Percentiles rank a stretch among this genome's conserved stretches.
Evolutionary conservation across 2,888 invertebrate genomes (phyloP).

Genomic region (Spialia ferax): DNA sequence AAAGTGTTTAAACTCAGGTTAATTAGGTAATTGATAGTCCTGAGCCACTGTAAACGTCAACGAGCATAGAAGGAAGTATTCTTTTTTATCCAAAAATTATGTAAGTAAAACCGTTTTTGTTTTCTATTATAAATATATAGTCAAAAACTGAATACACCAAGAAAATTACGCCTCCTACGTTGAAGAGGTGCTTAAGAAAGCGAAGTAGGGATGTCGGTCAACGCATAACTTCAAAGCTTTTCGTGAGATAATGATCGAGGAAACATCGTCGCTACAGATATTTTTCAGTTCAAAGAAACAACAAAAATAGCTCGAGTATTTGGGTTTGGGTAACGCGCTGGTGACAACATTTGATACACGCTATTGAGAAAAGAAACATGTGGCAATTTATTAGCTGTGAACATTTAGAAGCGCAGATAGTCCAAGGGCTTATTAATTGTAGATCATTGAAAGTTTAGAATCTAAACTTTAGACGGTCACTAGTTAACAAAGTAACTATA

Average conservation of each 20-base stretch:
- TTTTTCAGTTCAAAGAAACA: slow-evolving; percentile 35
- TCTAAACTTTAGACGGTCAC: no score
- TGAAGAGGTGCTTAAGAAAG: no score
- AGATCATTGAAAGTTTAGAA: no score
- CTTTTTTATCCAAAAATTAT: neutral
- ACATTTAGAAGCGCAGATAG: neutral
- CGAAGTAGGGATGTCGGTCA: slow-evolving; percentile 14
- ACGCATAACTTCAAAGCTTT: slow-evolving; percentile 21
- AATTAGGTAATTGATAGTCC: no score
- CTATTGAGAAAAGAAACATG: slow-evolving; percentile 17
- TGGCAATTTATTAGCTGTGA: neutral
- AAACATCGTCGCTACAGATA: slow-evolving; percentile 22
- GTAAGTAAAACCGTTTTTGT: neutral
- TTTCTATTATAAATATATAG: neutral
- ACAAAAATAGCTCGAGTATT: slow-evolving; percentile 33
- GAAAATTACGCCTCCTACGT: neutral
- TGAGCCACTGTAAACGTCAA: no score
- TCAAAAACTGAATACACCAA: neutral
- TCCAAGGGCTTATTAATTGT: neutral
- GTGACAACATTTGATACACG: slow-evolving; percentile 31
- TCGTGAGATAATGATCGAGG: slow-evolving; percentile 28
- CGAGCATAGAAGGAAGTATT: no score
- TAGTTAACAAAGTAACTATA: no score
- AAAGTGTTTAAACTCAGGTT: no score
- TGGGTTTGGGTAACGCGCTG: slow-evolving; percentile 25